These are phyloP conservation scores for Adelges cooleyi DNA, from an alignment of 1,140 invertebrate genomes.

Conservation along the genomic window DNA sequence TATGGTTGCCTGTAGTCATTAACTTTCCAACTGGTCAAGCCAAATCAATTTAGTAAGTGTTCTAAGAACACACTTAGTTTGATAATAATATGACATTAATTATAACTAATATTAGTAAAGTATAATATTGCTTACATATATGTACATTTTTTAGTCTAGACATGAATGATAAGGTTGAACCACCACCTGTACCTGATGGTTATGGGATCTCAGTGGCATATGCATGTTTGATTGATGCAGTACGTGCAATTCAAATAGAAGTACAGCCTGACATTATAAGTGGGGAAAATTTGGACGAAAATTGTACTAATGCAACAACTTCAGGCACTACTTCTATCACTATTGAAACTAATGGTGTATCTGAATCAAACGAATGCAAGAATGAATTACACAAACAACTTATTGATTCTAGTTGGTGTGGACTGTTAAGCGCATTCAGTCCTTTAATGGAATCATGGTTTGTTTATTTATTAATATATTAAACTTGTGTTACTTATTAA, in stretches of 20 bases:
- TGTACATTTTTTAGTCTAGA: constrained; percentile 57
- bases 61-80: background rate
- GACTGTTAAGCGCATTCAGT: constrained; percentile 77
- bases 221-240: constrained; percentile 78
- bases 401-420: constrained; percentile 91
- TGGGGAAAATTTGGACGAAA: too few relatives aligned
- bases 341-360: background rate
- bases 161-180: constrained; percentile 87
- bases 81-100: background rate
- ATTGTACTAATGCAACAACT: background rate
- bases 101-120: background rate
- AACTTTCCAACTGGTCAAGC: constrained; percentile 73
- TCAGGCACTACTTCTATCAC: background rate
- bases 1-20: constrained; percentile 78
- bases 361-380: constrained; percentile 38
- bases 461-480: background rate
- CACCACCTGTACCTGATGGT: constrained; percentile 83
- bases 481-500: background rate
- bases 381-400: constrained; percentile 59
- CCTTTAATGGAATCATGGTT: constrained; percentile 84
- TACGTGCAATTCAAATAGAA: constrained; percentile 45
- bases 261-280: background rate
- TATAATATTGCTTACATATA: background rate
- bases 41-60: constrained; percentile 79
- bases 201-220: constrained; percentile 93